Percentiles rank a stretch among this genome's conserved stretches.
Evolutionary conservation across 2,113 vertebrate species (phyloP).

Genomic region (Tychaedon coryphoeus): DNA sequence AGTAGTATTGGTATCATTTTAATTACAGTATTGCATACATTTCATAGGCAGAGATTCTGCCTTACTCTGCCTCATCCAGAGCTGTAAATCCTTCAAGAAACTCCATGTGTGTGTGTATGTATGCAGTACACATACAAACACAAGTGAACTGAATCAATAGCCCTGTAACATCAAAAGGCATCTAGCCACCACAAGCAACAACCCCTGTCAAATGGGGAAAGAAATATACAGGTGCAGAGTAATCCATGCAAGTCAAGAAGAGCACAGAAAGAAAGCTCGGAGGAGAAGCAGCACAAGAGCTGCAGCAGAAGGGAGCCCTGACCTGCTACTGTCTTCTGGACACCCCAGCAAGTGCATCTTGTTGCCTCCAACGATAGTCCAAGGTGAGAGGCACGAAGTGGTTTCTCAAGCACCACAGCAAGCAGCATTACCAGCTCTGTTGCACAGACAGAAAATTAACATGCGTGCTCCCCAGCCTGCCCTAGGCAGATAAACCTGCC

Average conservation of each 20-base stretch:
- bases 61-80: not conserved
- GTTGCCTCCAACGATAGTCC: not conserved
- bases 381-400: not conserved
- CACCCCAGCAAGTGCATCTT: not conserved
- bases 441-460: slow-evolving; percentile 39
- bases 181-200: not conserved
- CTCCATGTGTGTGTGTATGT: not conserved
- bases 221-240: not conserved
- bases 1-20: not conserved
- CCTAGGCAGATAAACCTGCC: slow-evolving; percentile 2
- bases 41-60: not conserved
- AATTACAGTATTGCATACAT: not conserved
- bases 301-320: not conserved
- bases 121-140: not conserved
- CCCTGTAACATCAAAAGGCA: not conserved
- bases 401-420: not conserved
- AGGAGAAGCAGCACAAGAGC: not conserved
- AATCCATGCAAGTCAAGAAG: not conserved
- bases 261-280: not conserved
- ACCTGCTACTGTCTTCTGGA: accelerated
- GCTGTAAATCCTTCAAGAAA: not conserved
- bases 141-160: not conserved
- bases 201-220: not conserved
- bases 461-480: not conserved
- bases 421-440: not conserved